phyloP scores from a whole-genome alignment of 1,140 invertebrate genomes.

The Popillia japonica region DNA sequence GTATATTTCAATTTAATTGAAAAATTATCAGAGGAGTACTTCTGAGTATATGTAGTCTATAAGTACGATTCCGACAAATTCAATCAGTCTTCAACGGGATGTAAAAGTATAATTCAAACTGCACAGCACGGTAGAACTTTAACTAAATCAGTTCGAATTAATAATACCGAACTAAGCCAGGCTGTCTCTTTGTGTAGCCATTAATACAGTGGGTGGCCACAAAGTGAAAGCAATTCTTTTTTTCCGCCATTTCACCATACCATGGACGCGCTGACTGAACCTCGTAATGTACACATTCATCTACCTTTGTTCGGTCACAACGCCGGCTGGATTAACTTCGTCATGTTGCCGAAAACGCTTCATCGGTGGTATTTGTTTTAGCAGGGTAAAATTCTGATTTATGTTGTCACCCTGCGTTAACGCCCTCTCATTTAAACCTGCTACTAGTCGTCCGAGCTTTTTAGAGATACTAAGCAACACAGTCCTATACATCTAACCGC shows the following conservation, averaged over 20 bases:
- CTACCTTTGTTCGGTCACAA: constrained; percentile 22
- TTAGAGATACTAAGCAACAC: not conserved
- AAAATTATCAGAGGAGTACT: too few relatives aligned
- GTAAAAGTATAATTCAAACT: not conserved
- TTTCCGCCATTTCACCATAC: not conserved
- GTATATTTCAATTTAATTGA: too few relatives aligned
- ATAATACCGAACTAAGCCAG: not conserved
- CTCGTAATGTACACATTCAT: constrained; percentile 19
- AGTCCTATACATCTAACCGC: not conserved
- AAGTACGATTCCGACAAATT: not conserved
- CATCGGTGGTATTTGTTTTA: not conserved
- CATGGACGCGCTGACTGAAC: not conserved
- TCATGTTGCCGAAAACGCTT: constrained; percentile 20
- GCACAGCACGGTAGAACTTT: not conserved
- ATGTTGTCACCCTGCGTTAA: not conserved
- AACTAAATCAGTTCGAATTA: not conserved
- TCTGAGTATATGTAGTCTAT: too few relatives aligned
- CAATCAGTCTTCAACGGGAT: not conserved
- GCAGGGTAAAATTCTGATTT: not conserved
- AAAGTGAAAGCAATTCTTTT: not conserved
- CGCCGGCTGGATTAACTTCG: constrained; percentile 13
- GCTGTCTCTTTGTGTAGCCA: not conserved
- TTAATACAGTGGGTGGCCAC: not conserved
- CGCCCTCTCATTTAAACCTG: not conserved
- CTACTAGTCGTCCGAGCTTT: not conserved